Percentiles rank a stretch among this genome's conserved stretches.
These are phyloP conservation scores for Solenopsis invicta DNA, from an alignment of 1,140 invertebrate species.

Conservation along the genomic window DNA sequence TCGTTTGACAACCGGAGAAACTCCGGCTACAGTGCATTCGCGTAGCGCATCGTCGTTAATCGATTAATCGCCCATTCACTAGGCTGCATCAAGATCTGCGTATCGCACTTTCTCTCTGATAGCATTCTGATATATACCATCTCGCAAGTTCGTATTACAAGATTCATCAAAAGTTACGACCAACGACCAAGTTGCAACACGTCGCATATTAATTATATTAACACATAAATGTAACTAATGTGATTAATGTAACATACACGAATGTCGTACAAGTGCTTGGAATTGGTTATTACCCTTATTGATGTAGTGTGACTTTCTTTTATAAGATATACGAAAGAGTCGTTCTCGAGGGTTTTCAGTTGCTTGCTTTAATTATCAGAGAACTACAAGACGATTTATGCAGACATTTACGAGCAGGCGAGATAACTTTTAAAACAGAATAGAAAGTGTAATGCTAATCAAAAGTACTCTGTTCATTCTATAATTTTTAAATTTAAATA, in stretches of 20 bases:
- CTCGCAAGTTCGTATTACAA: not conserved
- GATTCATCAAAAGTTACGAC: not conserved
- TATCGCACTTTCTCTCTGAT: conserved; percentile 26
- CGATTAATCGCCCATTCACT: conserved; percentile 25
- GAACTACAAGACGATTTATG: conserved; percentile 29
- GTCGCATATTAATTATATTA: conserved; percentile 35
- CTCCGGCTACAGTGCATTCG: not conserved
- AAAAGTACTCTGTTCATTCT: not conserved
- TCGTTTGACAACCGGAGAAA: conserved; percentile 11
- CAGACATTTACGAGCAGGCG: not conserved
- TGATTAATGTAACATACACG: conserved; percentile 19
- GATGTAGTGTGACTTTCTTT: conserved; percentile 17
- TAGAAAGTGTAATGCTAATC: not conserved
- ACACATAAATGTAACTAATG: conserved; percentile 10
- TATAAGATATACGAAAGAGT: conserved; percentile 15
- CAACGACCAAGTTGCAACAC: not conserved
- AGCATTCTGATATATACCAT: conserved; percentile 5
- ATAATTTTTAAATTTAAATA: not conserved
- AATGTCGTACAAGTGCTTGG: conserved; percentile 11
- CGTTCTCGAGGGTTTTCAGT: conserved; percentile 9
- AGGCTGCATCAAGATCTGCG: not conserved
- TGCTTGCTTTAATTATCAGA: conserved; percentile 16
- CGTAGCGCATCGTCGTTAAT: conserved; percentile 42
- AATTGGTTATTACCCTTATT: conserved; percentile 14
- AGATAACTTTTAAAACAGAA: not conserved